These are phyloP conservation scores for Pedionomus torquatus DNA, from an alignment of 2,113 vertebrate species.

Conservation along the genomic window DNA sequence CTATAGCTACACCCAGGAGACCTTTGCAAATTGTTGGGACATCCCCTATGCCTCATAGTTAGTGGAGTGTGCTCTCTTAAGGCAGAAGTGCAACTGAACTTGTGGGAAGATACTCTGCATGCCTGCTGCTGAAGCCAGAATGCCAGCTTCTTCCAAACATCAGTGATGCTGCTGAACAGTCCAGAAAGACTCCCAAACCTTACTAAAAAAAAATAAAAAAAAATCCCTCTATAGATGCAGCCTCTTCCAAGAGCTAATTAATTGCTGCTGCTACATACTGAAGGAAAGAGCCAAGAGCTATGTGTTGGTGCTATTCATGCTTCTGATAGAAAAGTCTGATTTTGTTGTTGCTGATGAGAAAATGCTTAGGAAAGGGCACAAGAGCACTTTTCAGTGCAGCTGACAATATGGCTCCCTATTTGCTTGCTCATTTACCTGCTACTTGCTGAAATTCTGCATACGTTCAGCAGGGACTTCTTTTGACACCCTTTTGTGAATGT, in stretches of 20 bases:
- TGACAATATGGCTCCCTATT: neutral
- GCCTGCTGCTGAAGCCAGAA: neutral
- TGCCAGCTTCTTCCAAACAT: neutral
- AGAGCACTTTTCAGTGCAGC: neutral
- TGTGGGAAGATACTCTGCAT: neutral
- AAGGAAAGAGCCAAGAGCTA: slow-evolving; percentile 12
- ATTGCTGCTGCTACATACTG: neutral
- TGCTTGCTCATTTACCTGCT: slow-evolving; percentile 8
- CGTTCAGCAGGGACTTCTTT: fast-evolving
- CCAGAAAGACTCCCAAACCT: neutral
- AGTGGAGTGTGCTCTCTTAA: neutral
- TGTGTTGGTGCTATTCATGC: neutral
- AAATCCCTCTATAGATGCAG: neutral
- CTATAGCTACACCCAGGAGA: neutral
- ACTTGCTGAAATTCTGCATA: neutral
- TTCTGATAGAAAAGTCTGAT: slow-evolving; percentile 33
- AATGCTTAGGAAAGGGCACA: neutral
- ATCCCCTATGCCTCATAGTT: neutral
- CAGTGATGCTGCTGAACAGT: neutral
- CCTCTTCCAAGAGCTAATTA: slow-evolving; percentile 19
- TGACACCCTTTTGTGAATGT: neutral
- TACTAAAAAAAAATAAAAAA: neutral
- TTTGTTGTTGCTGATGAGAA: slow-evolving; percentile 1
- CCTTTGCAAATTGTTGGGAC: neutral
- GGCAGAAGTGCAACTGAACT: neutral